Conservation (phyloP, 2,113 vertebrate genomes). For the Semicossyphus pulcher region DNA sequence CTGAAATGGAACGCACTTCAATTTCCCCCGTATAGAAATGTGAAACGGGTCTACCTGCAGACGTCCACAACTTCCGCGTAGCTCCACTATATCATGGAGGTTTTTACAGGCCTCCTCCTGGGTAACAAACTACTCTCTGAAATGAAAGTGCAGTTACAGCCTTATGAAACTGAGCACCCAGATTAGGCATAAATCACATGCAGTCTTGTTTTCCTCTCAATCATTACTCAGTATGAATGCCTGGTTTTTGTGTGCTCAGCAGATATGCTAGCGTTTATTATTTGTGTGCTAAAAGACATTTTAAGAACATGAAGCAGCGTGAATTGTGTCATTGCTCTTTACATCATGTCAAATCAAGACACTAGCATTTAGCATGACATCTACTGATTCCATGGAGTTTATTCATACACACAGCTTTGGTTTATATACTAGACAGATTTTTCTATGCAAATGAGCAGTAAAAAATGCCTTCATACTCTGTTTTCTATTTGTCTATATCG, state of each 20-base stretch:
- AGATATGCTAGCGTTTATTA: conserved; percentile 3
- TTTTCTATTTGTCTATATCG: no score
- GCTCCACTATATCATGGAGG: conserved; percentile 56
- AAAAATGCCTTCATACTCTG: no score
- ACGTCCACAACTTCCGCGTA: conserved; percentile 4
- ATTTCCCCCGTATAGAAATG: conserved; percentile 55
- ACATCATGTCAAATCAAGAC: no score
- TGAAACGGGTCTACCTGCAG: conserved; percentile 36
- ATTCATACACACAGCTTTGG: no score
- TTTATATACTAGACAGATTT: no score
- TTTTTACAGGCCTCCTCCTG: conserved; percentile 59
- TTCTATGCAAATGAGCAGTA: no score
- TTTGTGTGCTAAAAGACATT: conserved; percentile 28
- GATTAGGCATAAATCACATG: conserved; percentile 70
- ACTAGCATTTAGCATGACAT: no score
- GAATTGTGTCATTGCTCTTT: neutral
- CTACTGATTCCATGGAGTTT: no score
- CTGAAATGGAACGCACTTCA: conserved; percentile 46
- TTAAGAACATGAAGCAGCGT: conserved; percentile 17
- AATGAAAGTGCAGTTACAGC: conserved; percentile 76
- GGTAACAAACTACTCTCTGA: conserved; percentile 69
- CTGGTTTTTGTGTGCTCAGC: conserved; percentile 60
- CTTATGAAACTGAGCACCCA: conserved; percentile 64
- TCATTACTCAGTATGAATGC: conserved; percentile 51
- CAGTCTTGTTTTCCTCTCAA: conserved; percentile 49